phyloP scores from a whole-genome alignment of 2,113 vertebrate species.

The Tetrao urogallus region DNA sequence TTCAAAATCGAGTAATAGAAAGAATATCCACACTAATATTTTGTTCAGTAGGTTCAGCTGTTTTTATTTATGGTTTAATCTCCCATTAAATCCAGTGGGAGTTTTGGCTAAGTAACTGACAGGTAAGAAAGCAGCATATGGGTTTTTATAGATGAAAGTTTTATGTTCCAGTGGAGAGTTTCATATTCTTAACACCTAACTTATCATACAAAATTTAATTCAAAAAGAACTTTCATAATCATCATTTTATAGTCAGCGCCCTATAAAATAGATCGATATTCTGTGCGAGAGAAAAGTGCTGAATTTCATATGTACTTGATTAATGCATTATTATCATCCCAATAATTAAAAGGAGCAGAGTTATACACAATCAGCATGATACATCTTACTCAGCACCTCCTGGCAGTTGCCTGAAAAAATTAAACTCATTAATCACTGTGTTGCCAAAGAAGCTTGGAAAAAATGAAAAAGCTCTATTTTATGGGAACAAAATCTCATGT shows the following conservation, averaged over 20 bases:
- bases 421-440: constrained; percentile 80
- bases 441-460: constrained; percentile 56
- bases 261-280: constrained; percentile 61
- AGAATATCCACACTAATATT: background rate
- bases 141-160: background rate
- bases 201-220: constrained; percentile 52
- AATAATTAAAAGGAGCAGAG: constrained; percentile 77
- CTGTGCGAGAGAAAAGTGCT: constrained; percentile 15
- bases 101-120: background rate
- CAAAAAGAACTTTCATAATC: constrained; percentile 28
- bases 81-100: background rate
- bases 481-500: background rate
- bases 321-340: constrained; percentile 71
- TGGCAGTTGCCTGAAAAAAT: constrained; percentile 79
- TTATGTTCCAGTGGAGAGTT: background rate
- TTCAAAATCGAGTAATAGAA: background rate
- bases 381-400: constrained; percentile 79
- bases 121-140: background rate
- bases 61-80: background rate
- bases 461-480: constrained; percentile 45
- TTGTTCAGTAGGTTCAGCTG: background rate
- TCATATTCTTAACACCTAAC: constrained; percentile 26
- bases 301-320: constrained; percentile 62
- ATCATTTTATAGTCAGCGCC: constrained; percentile 32
- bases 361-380: constrained; percentile 67